Percentiles rank a stretch among this genome's conserved stretches.
phyloP scores from a whole-genome alignment of 37 sponge, comb jelly and placozoan species.

The Eunapius fragilis region DNA sequence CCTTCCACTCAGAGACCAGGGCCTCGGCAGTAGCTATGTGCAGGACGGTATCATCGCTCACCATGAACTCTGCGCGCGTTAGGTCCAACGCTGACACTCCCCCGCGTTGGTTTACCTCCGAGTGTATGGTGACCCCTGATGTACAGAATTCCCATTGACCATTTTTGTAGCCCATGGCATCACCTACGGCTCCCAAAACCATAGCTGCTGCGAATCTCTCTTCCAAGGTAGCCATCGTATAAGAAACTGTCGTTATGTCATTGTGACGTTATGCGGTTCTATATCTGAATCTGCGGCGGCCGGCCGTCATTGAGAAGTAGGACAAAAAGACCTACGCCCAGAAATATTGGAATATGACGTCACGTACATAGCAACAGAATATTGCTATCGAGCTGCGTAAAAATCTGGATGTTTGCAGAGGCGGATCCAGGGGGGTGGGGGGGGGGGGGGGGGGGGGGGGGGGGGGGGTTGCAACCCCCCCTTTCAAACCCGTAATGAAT shows the following conservation, averaged over 20 bases:
- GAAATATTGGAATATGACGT: no score
- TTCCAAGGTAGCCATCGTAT: not conserved
- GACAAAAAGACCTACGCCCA: no score
- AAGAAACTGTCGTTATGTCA: not conserved
- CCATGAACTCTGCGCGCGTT: conserved; percentile 38
- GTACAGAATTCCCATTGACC: conserved; percentile 82
- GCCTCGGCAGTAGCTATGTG: conserved; percentile 89
- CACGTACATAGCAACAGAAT: no score
- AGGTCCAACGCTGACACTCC: conserved; percentile 62
- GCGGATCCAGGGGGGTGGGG: no score
- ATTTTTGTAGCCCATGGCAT: conserved; percentile 88
- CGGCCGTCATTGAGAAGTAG: no score
- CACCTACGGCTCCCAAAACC: conserved; percentile 85
- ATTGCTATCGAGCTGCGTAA: no score
- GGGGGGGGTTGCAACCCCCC: no score
- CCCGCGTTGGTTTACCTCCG: conserved; percentile 42
- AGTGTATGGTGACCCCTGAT: conserved; percentile 70
- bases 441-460: no score
- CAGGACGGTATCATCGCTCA: conserved; percentile 88
- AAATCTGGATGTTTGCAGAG: no score
- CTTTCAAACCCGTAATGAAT: no score
- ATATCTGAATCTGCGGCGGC: no score
- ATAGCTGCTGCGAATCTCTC: conserved; percentile 62
- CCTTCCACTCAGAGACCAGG: conserved; percentile 59
- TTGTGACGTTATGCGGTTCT: no score